A percentile compares a stretch with the other conserved stretches of the same genome.
Evolutionary conservation across 1,140 invertebrate species (phyloP).

Genomic region (Drosophila ercepeae): DNA sequence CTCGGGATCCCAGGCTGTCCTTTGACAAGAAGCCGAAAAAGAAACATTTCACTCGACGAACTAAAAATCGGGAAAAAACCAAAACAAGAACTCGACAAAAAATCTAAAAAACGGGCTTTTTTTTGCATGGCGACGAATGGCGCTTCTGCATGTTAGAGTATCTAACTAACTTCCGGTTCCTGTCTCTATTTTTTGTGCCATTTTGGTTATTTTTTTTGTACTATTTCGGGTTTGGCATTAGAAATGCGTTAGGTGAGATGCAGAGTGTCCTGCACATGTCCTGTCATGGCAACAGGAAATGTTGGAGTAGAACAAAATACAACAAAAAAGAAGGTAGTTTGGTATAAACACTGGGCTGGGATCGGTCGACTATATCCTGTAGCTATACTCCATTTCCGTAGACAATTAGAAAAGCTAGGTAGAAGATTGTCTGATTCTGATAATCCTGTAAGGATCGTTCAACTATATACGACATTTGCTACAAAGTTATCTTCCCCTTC

Average conservation of each 20-base stretch:
- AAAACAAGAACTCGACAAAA: background rate
- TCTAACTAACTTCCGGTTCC: slow-evolving; percentile 32
- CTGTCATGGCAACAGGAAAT: background rate
- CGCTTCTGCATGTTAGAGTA: slow-evolving; percentile 7
- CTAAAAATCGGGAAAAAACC: background rate
- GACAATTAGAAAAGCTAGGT: too few relatives aligned
- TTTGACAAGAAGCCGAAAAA: slow-evolving; percentile 65
- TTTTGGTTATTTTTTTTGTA: background rate
- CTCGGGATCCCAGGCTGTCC: slow-evolving; percentile 21
- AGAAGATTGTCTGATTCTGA: too few relatives aligned
- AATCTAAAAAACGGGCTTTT: background rate
- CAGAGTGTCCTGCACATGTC: background rate
- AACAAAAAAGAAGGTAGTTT: background rate
- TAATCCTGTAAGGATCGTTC: too few relatives aligned
- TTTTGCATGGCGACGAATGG: background rate
- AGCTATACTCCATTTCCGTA: too few relatives aligned
- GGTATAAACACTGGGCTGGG: background rate
- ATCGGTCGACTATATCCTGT: too few relatives aligned
- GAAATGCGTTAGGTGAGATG: slow-evolving; percentile 26
- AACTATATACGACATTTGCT: too few relatives aligned
- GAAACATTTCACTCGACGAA: slow-evolving; percentile 32
- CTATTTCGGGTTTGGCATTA: slow-evolving; percentile 33
- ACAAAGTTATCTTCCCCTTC: too few relatives aligned
- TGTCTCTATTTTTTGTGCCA: background rate
- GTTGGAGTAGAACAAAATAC: background rate